Evolutionary conservation across 2,888 invertebrate genomes (phyloP).

Genomic region (Drosophila stalkeri): DNA sequence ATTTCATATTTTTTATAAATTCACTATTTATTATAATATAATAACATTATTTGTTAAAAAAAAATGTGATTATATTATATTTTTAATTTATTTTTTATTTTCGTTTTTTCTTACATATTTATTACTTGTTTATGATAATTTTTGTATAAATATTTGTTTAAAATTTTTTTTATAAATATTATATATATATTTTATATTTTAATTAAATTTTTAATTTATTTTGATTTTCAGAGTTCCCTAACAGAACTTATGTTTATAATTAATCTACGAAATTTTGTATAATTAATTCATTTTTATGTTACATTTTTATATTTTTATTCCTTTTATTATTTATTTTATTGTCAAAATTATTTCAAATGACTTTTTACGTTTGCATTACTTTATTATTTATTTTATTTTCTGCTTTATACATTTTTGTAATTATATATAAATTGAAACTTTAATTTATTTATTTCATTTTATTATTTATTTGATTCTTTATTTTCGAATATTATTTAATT

Average conservation of each 20-base stretch:
- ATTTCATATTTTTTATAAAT: not conserved
- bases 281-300: not conserved
- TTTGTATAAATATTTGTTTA: no score
- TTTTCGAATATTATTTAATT: not conserved
- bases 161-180: not conserved
- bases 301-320: not conserved
- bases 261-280: no score
- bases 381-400: conserved; percentile 12
- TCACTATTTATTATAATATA: not conserved
- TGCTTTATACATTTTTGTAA: not conserved
- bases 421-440: not conserved
- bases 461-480: not conserved
- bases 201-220: no score
- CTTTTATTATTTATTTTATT: not conserved
- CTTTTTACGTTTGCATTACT: not conserved
- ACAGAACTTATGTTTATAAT: no score
- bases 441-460: not conserved
- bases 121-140: no score
- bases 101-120: no score
- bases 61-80: not conserved
- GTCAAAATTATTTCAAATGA: not conserved
- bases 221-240: no score
- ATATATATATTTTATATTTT: not conserved
- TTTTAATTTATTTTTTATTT: not conserved
- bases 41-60: not conserved